Evolutionary conservation across 2,797 vertebrate genomes (phyloP), one percentile per base, ranked within the genome.

Genomic region (Hephaestus fuliginosus): DNA sequence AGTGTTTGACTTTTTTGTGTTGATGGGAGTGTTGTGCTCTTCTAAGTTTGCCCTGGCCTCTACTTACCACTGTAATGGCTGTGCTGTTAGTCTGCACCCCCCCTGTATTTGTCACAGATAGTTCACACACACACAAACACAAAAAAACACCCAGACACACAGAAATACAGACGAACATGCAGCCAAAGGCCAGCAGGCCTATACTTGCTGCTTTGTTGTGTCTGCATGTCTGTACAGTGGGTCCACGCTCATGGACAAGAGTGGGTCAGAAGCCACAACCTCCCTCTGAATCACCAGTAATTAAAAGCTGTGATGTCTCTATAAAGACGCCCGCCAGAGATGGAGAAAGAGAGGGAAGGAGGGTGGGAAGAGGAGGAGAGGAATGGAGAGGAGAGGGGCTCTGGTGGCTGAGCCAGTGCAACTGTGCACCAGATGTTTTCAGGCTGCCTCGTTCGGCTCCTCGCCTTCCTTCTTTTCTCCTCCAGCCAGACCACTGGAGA

Each of bases 391-490:
- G 72, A 78, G 81, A 71, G 63, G 85, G 76, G 86, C 87, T 90
- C 88, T 91, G 90, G 83, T 86, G 92, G 84, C 82, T 91, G 83
- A 85, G 82, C 86, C 90, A 88, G 86, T 92, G 91, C 95, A 95
- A 96, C 95, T 96, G 95, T 90, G 90, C 79, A 88, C 93, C 95
- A 96, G 94, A 96, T 96, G 96, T 96, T 95, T 85, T 88, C 82
- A 82, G 81, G 72, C 89, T 88, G 77, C 81, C 87, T 69, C 44
- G 18, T 88, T 83, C 75, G 72, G 74, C 81, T 89, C 85, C 80
- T 88, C 49, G 74, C 79, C 88, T 86, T 86, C 85, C 79, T 85
- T 86, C 84, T 90, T 81, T 70, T 62, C 90, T 91, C 88, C 87
- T 83, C 64, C 71, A 89, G 85, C 79, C 86, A 91, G 89, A 91